Evolutionary conservation across 2,888 invertebrate species (phyloP).

Genomic region (Empis livida): DNA sequence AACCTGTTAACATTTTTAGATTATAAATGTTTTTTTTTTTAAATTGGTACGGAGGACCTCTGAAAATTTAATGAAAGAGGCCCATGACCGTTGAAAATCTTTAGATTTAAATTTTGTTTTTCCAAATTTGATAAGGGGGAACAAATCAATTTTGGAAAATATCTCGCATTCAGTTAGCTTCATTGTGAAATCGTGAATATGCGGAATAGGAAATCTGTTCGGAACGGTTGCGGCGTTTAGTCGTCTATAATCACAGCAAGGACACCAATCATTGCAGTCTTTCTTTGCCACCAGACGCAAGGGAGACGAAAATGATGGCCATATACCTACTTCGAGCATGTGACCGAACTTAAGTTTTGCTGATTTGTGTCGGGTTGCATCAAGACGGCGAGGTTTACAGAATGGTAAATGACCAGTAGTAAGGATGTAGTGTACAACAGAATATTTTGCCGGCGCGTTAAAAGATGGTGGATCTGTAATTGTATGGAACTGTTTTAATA

Average conservation of each 20-base stretch:
- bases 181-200: slow-evolving; percentile 6
- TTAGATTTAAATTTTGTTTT: too few relatives aligned
- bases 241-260: slow-evolving; percentile 5
- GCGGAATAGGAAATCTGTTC: slow-evolving; percentile 3
- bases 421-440: slow-evolving; percentile 8
- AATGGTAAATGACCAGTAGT: slow-evolving; percentile 11
- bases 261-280: slow-evolving; percentile 3
- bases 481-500: neutral
- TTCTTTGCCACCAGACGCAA: slow-evolving; percentile 8
- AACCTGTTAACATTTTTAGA: too few relatives aligned
- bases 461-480: neutral
- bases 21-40: too few relatives aligned
- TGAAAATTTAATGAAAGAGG: too few relatives aligned
- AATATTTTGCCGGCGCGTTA: neutral
- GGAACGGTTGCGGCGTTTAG: slow-evolving; percentile 4
- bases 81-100: too few relatives aligned
- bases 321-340: slow-evolving; percentile 3
- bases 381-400: slow-evolving; percentile 8
- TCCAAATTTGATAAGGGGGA: slow-evolving; percentile 23
- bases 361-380: slow-evolving; percentile 10
- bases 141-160: slow-evolving; percentile 4
- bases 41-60: too few relatives aligned
- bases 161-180: neutral
- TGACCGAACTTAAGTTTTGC: slow-evolving; percentile 10
- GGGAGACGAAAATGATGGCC: slow-evolving; percentile 6